Evolutionary conservation across 2,113 vertebrate species (phyloP).

Genomic region (Chinchilla lanigera): DNA sequence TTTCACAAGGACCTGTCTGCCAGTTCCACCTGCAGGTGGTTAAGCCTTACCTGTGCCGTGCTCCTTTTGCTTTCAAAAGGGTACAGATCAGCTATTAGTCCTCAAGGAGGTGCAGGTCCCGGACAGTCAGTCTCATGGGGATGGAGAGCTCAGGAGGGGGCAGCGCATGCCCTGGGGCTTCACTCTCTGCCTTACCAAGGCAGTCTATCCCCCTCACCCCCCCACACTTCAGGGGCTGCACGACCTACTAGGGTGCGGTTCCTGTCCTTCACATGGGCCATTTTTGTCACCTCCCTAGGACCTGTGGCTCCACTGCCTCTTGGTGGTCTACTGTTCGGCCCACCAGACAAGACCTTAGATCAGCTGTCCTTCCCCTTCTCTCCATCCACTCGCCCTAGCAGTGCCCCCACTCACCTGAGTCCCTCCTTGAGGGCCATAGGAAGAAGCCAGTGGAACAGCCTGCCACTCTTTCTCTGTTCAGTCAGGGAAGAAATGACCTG

Average conservation of each 20-base stretch:
- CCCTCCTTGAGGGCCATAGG: constrained; percentile 37
- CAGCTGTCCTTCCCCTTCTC: neutral
- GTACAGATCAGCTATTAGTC: neutral
- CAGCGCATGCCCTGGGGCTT: neutral
- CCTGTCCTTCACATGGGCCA: rapidly evolving
- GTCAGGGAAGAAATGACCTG: neutral
- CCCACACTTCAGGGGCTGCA: too few relatives aligned
- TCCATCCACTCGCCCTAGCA: neutral
- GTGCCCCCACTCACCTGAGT: constrained; percentile 62
- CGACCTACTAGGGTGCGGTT: neutral
- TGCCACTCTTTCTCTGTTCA: neutral
- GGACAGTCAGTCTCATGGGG: neutral
- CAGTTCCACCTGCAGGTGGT: neutral
- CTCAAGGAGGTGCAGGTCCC: neutral
- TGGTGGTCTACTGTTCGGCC: neutral
- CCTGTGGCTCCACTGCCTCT: neutral
- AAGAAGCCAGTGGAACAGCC: neutral
- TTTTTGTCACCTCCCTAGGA: neutral
- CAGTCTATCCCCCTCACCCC: too few relatives aligned
- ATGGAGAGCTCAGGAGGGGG: neutral
- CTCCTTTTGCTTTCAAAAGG: neutral
- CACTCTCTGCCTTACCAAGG: neutral
- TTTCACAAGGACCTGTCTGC: neutral
- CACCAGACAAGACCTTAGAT: neutral
- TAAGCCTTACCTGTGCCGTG: neutral